Percentiles rank a stretch among this genome's conserved stretches.
Conservation (phyloP, 2,113 vertebrate species). For the Ceuthmochares aereus region DNA sequence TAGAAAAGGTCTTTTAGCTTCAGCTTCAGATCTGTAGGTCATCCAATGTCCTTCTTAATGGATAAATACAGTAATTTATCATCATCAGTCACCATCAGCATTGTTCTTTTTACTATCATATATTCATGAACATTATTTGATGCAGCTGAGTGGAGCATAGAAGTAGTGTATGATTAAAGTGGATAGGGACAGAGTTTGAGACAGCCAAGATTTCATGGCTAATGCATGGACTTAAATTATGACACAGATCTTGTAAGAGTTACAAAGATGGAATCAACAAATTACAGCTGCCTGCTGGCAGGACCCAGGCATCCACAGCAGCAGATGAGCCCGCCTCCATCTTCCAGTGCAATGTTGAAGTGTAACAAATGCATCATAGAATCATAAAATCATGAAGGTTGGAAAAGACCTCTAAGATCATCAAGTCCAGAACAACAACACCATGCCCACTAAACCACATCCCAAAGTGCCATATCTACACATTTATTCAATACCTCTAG, state of each 20-base stretch:
- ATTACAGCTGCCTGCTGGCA: not conserved
- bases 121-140: constrained; percentile 56
- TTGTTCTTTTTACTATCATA: constrained; percentile 46
- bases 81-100: constrained; percentile 62
- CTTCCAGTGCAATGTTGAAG: not conserved
- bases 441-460: too few relatives aligned
- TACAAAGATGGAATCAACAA: not conserved
- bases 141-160: constrained; percentile 40
- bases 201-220: not conserved
- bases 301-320: not conserved
- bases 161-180: constrained; percentile 53
- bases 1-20: constrained; percentile 46
- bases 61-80: constrained; percentile 71
- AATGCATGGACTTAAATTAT: not conserved
- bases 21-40: constrained; percentile 57
- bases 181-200: constrained; percentile 24
- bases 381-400: too few relatives aligned
- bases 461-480: too few relatives aligned
- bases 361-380: not conserved
- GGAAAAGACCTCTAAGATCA: too few relatives aligned
- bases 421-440: too few relatives aligned
- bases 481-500: too few relatives aligned
- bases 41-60: constrained; percentile 64
- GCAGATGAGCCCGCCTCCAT: not conserved
- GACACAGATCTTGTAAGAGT: not conserved